Percentiles rank a stretch among this genome's conserved stretches.
Conservation (phyloP, 2,113 vertebrate species). For the Ochotona princeps region DNA sequence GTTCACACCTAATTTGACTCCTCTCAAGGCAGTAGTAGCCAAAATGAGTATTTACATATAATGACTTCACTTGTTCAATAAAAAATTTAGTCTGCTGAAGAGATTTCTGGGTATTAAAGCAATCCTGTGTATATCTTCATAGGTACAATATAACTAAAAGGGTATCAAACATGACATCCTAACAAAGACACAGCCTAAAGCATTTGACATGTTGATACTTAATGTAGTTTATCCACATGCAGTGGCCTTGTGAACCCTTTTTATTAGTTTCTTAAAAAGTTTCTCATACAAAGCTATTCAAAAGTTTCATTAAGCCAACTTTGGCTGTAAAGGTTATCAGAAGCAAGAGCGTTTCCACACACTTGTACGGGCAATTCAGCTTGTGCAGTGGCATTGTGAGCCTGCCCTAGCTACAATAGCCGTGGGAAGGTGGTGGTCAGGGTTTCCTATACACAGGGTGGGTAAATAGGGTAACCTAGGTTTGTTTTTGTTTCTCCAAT, state of each 20-base stretch:
- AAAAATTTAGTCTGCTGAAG: conserved; percentile 66
- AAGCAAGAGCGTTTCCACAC: conserved; percentile 81
- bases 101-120: conserved; percentile 69
- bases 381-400: conserved; percentile 69
- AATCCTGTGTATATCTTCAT: conserved; percentile 60
- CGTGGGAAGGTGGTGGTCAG: conserved; percentile 66
- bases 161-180: conserved; percentile 77
- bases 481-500: neutral
- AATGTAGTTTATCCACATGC: conserved; percentile 67
- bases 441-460: conserved; percentile 58
- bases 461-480: conserved; percentile 65
- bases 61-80: conserved; percentile 69
- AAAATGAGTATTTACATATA: conserved; percentile 55
- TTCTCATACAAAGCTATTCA: conserved; percentile 68
- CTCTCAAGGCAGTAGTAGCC: conserved; percentile 49
- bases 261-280: conserved; percentile 55
- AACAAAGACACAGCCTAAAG: conserved; percentile 74
- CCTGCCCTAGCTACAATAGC: conserved; percentile 75
- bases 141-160: conserved; percentile 70
- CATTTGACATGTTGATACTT: conserved; percentile 71
- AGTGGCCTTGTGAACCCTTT: conserved; percentile 59
- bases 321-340: conserved; percentile 71
- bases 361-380: conserved; percentile 76
- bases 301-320: conserved; percentile 70
- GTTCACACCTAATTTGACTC: conserved; percentile 71